These are phyloP conservation scores for Ammospiza nelsoni DNA, from an alignment of 2,113 vertebrate species.

Conservation along the genomic window DNA sequence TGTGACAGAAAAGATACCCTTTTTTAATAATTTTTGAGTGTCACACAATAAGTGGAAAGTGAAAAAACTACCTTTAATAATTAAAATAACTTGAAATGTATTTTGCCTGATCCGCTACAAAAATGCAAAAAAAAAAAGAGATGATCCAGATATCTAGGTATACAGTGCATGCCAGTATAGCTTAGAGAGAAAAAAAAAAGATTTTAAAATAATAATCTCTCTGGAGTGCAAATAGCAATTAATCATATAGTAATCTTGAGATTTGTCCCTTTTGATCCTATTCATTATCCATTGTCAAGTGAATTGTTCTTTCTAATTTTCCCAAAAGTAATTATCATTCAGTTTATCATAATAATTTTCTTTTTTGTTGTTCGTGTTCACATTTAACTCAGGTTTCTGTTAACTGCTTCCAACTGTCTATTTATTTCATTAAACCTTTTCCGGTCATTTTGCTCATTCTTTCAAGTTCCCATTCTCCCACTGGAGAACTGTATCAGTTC, in stretches of 20 bases:
- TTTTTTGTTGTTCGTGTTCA: background rate
- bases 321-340: background rate
- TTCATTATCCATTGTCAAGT: background rate
- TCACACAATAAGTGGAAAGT: background rate
- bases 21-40: background rate
- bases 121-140: background rate
- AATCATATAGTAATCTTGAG: background rate
- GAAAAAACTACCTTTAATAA: background rate
- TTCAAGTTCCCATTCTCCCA: background rate
- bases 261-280: conserved; percentile 5
- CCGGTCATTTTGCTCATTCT: background rate
- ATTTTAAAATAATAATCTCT: conserved; percentile 34
- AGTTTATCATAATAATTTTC: background rate
- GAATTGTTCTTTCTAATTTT: conserved; percentile 4
- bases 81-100: background rate
- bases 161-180: background rate
- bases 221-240: background rate
- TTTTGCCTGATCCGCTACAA: background rate
- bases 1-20: background rate
- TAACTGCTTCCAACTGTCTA: background rate
- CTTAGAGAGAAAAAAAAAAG: background rate
- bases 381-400: background rate
- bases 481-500: background rate
- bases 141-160: background rate
- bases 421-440: background rate